Base-by-base conservation (phyloP, 2,888 invertebrate species). In the Schizotus pectinicornis region DNA sequence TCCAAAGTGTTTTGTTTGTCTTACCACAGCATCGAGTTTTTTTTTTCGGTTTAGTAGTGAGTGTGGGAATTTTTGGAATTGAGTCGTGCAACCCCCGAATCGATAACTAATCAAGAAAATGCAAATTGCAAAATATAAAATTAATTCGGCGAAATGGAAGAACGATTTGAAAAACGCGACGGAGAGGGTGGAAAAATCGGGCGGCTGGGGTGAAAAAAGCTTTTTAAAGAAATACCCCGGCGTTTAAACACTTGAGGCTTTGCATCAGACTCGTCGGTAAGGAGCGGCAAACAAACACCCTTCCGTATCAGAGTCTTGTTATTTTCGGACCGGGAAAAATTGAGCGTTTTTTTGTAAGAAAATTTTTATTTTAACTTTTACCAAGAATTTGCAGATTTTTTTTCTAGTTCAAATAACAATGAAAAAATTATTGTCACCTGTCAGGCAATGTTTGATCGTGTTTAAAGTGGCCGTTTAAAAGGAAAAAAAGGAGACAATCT, bases 101-200 rank as follows among this genome's bases (percentile, higher is more conserved):
- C 73, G 66, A 73, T 73, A 73, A 68, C 68, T 71, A 73, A 73
- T 73, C 72, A 73, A 73, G 73, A 70, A 72, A 73, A 73, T 73
- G 73, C 72, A 73, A 73, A 73, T 72, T 63, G 66, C 53, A 68
- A 69, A 67, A 69, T 67, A 66, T 64, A 64, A 65, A 70, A 70
- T 68, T 67, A 70, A 68, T 70, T 68, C 69, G 61, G 61, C 64
- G 65, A 68, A 69, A 69, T 66, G 69, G 64, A 66, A 49, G 67
- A 66, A 59, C 62, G 66, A 62, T 64, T 66, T 62, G 61, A 66
- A 67, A 69, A 64, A 63, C 62, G 63, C 54, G 63, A 62, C 54
- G 63, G 61, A 63, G 63, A 65, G 69, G 67, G 67, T 63, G 56
- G 68, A 69, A 71, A 71, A 71, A 71, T 70, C 52, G 62, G 67